A percentile compares a stretch with the other conserved stretches of the same genome.
Conservation (phyloP, 92 coral and sea anemone genomes). For the Blastomussa wellsi region DNA sequence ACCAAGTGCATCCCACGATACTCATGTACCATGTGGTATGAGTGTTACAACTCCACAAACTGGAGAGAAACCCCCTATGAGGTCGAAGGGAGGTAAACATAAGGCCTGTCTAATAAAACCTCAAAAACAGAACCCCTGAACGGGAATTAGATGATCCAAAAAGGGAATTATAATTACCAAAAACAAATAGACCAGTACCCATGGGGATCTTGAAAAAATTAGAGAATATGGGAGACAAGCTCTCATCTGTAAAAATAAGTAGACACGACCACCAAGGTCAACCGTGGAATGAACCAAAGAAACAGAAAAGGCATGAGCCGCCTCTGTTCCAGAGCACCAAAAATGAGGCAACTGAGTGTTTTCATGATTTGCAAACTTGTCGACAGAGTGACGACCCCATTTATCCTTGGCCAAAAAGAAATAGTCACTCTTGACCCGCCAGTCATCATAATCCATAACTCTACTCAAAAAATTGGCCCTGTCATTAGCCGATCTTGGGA, state of each 20-base stretch:
- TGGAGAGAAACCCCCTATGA: background rate
- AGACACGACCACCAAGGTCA: conserved; percentile 8
- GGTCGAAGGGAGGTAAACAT: background rate
- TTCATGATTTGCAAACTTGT: conserved; percentile 40
- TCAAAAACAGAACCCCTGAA: conserved; percentile 11
- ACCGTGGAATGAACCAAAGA: conserved; percentile 25
- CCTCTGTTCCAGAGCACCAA: conserved; percentile 51
- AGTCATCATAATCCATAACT: too few species aligned
- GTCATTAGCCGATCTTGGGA: conserved; percentile 39
- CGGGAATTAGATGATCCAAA: conserved; percentile 1
- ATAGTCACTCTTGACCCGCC: conserved; percentile 35
- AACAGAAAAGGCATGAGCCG: conserved; percentile 53
- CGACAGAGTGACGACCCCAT: conserved; percentile 42
- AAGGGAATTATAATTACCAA: conserved; percentile 9
- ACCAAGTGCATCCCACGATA: too few species aligned
- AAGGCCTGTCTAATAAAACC: background rate
- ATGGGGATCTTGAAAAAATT: conserved; percentile 2
- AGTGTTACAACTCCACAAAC: background rate
- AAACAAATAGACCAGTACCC: conserved; percentile 8
- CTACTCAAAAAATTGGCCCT: conserved; percentile 46
- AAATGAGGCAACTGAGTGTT: too few species aligned
- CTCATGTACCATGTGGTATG: background rate
- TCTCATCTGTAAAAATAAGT: conserved; percentile 11
- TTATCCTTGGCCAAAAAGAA: conserved; percentile 5
- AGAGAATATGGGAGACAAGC: conserved; percentile 6